phyloP scores from a whole-genome alignment of 2,888 invertebrate species.

The Callinectes sapidus region DNA sequence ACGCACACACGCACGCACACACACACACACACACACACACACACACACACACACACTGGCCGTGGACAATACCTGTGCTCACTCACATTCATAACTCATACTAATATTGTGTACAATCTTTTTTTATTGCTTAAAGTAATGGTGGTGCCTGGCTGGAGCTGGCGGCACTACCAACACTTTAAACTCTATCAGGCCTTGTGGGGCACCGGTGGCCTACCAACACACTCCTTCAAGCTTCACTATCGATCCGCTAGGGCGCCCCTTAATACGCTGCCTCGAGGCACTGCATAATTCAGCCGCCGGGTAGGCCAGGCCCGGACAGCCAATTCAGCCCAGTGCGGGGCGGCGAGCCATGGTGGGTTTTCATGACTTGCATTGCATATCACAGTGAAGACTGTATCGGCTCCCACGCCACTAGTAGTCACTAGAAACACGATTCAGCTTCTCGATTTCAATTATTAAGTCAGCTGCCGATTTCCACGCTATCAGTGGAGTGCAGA shows the following conservation, averaged over 20 bases:
- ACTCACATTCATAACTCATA: background rate
- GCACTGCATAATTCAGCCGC: slow-evolving; percentile 9
- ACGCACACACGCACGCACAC: slow-evolving; percentile 36
- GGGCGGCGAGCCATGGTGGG: background rate
- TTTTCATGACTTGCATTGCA: background rate
- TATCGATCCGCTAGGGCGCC: background rate
- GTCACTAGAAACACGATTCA: background rate
- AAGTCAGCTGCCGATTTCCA: background rate
- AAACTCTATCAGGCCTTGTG: background rate
- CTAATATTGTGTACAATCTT: background rate
- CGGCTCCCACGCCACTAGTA: background rate
- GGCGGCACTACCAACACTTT: background rate
- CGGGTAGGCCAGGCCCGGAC: background rate
- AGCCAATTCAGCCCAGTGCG: background rate
- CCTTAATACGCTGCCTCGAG: background rate
- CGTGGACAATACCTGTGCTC: slow-evolving; percentile 16
- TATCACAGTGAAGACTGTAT: background rate
- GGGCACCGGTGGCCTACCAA: background rate
- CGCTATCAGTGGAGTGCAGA: background rate
- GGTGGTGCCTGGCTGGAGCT: background rate
- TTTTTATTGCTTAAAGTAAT: background rate
- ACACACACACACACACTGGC: slow-evolving; percentile 40
- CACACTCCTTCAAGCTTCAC: slow-evolving; percentile 11
- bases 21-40: slow-evolving; percentile 46
- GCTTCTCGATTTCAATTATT: background rate